Evolutionary conservation across 2,888 invertebrate genomes (phyloP), one percentile per base, ranked within the genome.

Genomic region (Aricia artaxerxes): DNA sequence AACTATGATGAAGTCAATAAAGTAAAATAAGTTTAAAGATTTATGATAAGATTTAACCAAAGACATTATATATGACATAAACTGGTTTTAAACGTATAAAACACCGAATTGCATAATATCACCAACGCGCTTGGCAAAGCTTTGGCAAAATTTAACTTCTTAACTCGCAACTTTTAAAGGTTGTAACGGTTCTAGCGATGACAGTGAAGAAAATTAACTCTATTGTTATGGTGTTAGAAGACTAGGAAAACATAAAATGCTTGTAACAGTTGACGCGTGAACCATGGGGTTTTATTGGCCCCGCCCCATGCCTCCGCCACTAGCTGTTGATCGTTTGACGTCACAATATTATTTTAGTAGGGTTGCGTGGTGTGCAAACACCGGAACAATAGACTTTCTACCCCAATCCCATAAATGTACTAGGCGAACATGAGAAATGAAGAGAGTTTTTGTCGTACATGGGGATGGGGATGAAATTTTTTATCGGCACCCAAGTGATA

Each of bases 371-470:
- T 81, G 78, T 80, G 61, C 73, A 78, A 78, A 78, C 73, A 40
- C 44, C 31, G 79, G 81, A 86, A 88, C 88, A 89, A 90, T 88
- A 83, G 85, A 79, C 82, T 85, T 88, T 85, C 86, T 85, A 90
- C 90, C 92, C 91, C 83, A 88, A 90, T 89, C 89, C 88, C 87
- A 87, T 87, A 82, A 79, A 78, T 78, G 85, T 91, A 93, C 92
- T 85, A 92, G 92, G 93, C 84, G 78, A 86, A 81, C 83, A 92
- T 89, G 85, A 87, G 89, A 89, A 89, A 88, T 86, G 81, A 89
- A 84, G 85, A 86, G 87, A 81, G 81, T 78, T 57, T 78, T 79
- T 80, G 80, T 77, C 80, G 77, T 79, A 80, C 78, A 81, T 31
- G 38, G 76, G 75, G 76, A 57, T 76, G 57, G 49, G 7, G 24